phyloP scores from a whole-genome alignment of 2,113 vertebrate species.

The Melanerpes formicivorus region DNA sequence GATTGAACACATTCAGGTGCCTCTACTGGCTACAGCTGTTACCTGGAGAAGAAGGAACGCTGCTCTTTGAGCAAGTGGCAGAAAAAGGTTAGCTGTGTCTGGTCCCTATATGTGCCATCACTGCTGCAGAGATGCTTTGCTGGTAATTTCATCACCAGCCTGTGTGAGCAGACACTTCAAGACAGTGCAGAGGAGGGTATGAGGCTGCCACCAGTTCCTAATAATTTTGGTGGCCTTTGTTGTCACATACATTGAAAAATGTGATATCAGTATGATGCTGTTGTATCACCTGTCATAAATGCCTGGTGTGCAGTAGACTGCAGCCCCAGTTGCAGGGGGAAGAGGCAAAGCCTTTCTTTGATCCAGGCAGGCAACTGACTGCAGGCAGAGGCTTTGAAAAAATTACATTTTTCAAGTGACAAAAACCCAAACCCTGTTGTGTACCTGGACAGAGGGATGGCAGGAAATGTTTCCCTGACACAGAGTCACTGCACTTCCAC shows the following conservation, averaged over 20 bases:
- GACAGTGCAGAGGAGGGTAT: not conserved
- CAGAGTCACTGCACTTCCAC: not conserved
- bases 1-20: not conserved
- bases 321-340: not conserved
- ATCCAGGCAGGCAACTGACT: rapidly evolving
- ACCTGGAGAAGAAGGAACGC: not conserved
- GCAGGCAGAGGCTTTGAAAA: not conserved
- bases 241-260: rapidly evolving
- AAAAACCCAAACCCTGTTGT: not conserved
- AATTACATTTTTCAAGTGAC: not conserved
- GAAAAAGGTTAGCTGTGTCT: too few relatives aligned
- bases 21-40: not conserved
- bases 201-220: not conserved
- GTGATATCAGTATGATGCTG: rapidly evolving
- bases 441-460: not conserved
- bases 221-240: not conserved
- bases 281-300: rapidly evolving
- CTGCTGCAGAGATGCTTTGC: not conserved
- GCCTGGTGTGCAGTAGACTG: not conserved
- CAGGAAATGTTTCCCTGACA: not conserved
- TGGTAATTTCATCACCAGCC: not conserved
- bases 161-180: not conserved
- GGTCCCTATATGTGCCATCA: rapidly evolving
- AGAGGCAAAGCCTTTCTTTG: not conserved
- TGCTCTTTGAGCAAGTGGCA: not conserved